Evolutionary conservation across 2,797 vertebrate species (phyloP), one percentile per base, ranked within the genome.

Genomic region (Phalloptychus januarius): DNA sequence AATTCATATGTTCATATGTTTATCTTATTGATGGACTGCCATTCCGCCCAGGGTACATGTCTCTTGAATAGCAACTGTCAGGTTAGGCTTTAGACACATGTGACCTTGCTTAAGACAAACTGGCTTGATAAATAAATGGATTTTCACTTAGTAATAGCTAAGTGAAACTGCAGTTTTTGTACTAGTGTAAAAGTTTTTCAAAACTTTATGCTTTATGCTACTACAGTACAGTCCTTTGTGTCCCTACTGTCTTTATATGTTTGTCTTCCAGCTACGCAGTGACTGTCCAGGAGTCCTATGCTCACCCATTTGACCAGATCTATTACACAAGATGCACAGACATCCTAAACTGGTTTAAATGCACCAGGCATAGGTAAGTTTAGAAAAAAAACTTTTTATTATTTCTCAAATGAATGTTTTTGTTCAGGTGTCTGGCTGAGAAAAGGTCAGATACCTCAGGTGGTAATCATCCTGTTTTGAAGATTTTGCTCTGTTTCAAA

Each of bases 291-390:
- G 98, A 99, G 82, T 99, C 98, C 0, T 99, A 99, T 0, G 97
- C 98, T 12, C 98, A 99, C 78, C 98, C 98, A 0, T 99, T 99
- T 15, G 97, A 99, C 92, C 98, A 99, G 94, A 97, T 99, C 93
- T 99, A 99, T 91, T 99, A 99, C 81, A 99, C 98, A 25, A 96
- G 98, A 87, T 99, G 98, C 90, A 98, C 98, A 0, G 98, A 99
- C 91, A 99, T 99, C 88, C 97, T 99, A 79, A 99, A 99, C 95
- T 99, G 98, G 98, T 99, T 99, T 95, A 99, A 99, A 93, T 99
- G 98, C 90, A 99, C 98, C 65, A 95, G 97, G 79, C 98, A 99
- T 92, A 96, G 98, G 98, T 99, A 91, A 86, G 95, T 86, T 44
- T 72, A 42, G 46, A 74, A 20, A 42, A 61, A 11, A 11, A n/a